These are phyloP conservation scores for Sceloporus tristichus DNA, from an alignment of 2,113 vertebrate genomes.

Conservation along the genomic window DNA sequence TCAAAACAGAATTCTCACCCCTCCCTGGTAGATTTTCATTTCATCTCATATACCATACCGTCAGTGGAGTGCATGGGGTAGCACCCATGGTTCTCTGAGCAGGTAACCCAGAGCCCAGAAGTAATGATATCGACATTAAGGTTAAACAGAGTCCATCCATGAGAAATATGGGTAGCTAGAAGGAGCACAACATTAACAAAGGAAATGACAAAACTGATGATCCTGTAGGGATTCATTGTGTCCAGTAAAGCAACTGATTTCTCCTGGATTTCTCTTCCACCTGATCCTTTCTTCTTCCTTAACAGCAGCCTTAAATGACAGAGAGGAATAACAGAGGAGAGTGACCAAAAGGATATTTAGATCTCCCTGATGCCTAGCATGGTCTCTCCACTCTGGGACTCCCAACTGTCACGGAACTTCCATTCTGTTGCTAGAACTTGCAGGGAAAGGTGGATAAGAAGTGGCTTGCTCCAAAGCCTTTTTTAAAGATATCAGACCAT, in stretches of 20 bases:
- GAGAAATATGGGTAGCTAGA: not conserved
- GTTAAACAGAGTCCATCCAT: not conserved
- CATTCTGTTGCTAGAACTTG: not conserved
- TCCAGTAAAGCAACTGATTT: not conserved
- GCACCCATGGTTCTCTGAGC: not conserved
- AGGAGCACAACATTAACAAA: not conserved
- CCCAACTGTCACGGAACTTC: slow-evolving; percentile 24
- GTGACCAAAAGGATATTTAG: no score
- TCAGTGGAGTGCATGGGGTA: accelerated
- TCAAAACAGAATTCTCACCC: no score
- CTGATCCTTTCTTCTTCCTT: no score
- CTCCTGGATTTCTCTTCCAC: not conserved
- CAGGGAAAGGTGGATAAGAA: not conserved
- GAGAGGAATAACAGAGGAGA: no score
- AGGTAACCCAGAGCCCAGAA: not conserved
- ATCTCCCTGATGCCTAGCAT: no score
- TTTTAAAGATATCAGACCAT: no score
- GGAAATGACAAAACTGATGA: not conserved
- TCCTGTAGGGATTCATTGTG: not conserved
- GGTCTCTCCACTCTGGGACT: not conserved
- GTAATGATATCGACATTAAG: accelerated
- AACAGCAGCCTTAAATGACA: not conserved
- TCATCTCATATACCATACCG: not conserved
- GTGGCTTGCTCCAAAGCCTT: no score
- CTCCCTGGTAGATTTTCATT: not conserved